Evolutionary conservation across 2,113 vertebrate genomes (phyloP), one percentile per base, ranked within the genome.

Genomic region (Istiophorus platypterus): DNA sequence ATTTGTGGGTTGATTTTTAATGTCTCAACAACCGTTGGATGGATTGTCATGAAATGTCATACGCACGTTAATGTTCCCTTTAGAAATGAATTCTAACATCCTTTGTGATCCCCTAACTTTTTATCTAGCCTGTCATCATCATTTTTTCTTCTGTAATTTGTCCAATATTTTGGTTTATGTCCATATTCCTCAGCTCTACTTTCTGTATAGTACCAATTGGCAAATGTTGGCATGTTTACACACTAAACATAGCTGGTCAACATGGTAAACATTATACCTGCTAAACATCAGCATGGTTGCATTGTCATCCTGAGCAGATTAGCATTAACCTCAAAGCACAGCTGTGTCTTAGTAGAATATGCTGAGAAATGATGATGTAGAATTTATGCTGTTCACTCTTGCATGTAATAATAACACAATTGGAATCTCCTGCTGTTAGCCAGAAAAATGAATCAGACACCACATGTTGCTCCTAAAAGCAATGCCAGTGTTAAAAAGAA

Each of bases 381-480:
- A 70, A 56, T 73, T 62, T 57, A 52, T 51, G 58, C 22, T 75
- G 74, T 78, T 87, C 70, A 77, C 61, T 85, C 63, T 41, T 71
- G 26, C 45, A 18, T 75, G 61, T 51, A 63, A 78, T 72, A 63
- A 71, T 65, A 82, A 61, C 58, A 69, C 64, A 63, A 63, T 31
- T 49, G 41, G 59, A 84, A 70, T 75, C 26, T 37, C 31, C 49
- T 57, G 66, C 57, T 59, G 54, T 57, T 41, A 41, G 69, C 64
- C 58, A 76, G 45, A 20, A 80, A 22, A 61, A 62, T 45, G 39
- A 76, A 78, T 86, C 56, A 77, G 51, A 58, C 42, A 47, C 34
- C 77, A 70, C 63, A 51, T 82, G 76, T 69, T 66, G 47, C 68
- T 80, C 37, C 62, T 72, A 20, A 22, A 85, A 84, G 68, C 64